phyloP scores from a whole-genome alignment of 2,888 invertebrate genomes.

The Diplazon laetatorius region DNA sequence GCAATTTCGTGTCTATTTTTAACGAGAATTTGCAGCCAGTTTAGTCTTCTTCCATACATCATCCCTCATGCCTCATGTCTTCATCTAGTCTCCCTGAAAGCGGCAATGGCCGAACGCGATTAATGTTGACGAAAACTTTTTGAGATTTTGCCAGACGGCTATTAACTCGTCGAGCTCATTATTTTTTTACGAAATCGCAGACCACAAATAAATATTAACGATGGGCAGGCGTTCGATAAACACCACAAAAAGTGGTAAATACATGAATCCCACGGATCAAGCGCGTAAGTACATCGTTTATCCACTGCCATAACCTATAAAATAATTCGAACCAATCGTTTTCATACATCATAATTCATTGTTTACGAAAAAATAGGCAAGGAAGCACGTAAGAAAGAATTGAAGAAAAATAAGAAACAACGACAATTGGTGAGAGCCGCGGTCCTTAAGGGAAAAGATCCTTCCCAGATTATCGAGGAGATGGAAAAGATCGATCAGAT shows the following conservation, averaged over 20 bases:
- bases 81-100: not conserved
- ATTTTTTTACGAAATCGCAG: slow-evolving; percentile 7
- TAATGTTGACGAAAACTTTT: slow-evolving; percentile 5
- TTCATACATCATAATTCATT: not conserved
- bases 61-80: too few species aligned
- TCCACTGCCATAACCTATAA: slow-evolving; percentile 67
- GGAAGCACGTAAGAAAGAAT: slow-evolving; percentile 97
- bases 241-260: slow-evolving; percentile 99
- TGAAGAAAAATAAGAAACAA: slow-evolving; percentile 99
- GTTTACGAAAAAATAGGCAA: slow-evolving; percentile 88
- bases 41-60: too few species aligned
- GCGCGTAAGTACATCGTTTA: slow-evolving; percentile 89
- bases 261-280: slow-evolving; percentile 99
- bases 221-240: slow-evolving; percentile 99
- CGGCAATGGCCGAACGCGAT: slow-evolving; percentile 1
- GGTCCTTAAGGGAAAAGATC: slow-evolving; percentile 98
- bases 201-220: slow-evolving; percentile 74
- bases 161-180: too few species aligned
- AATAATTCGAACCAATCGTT: slow-evolving; percentile 11
- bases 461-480: slow-evolving; percentile 96
- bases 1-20: too few species aligned
- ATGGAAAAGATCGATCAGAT: slow-evolving; percentile 99
- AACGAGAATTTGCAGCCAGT: too few species aligned
- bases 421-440: slow-evolving; percentile 97
- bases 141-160: not conserved